Percentiles rank a stretch among this genome's conserved stretches.
These are phyloP conservation scores for Asobara japonica DNA, from an alignment of 1,140 invertebrate genomes.

Conservation along the genomic window DNA sequence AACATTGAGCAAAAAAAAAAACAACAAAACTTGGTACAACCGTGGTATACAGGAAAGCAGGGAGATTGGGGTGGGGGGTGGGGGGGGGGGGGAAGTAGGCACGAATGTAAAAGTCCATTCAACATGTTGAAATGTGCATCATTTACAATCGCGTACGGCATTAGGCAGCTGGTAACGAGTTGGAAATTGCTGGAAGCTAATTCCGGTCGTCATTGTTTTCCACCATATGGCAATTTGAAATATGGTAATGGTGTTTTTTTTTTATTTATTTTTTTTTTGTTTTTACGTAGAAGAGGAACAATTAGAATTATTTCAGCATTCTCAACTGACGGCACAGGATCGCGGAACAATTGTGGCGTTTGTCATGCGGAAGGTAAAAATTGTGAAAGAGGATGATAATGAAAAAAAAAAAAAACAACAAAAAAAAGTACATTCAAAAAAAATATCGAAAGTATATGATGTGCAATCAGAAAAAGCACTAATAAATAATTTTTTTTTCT, in stretches of 20 bases:
- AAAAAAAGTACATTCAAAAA: too few relatives aligned
- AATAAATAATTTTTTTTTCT: too few relatives aligned
- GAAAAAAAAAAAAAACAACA: too few relatives aligned
- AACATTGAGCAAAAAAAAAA: too few relatives aligned
- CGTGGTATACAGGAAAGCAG: slow-evolving; percentile 4
- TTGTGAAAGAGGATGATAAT: not conserved
- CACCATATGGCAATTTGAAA: slow-evolving; percentile 9
- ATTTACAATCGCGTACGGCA: slow-evolving; percentile 9
- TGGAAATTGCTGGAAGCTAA: slow-evolving; percentile 11
- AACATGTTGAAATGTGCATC: slow-evolving; percentile 1
- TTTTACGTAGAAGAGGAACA: not conserved
- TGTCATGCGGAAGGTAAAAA: not conserved
- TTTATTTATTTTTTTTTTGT: too few relatives aligned
- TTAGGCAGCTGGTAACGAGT: not conserved
- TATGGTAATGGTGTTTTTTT: not conserved
- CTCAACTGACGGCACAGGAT: not conserved
- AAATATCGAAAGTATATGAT: too few relatives aligned
- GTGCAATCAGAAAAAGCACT: too few relatives aligned
- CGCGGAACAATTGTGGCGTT: not conserved
- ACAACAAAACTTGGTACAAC: too few relatives aligned
- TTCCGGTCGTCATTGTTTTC: slow-evolving; percentile 14
- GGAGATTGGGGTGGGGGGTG: not conserved
- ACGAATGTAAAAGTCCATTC: slow-evolving; percentile 2
- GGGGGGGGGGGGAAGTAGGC: not conserved
- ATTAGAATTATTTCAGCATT: not conserved